Evolutionary conservation across 2,888 invertebrate species (phyloP).

Genomic region (Dynastes tityus): DNA sequence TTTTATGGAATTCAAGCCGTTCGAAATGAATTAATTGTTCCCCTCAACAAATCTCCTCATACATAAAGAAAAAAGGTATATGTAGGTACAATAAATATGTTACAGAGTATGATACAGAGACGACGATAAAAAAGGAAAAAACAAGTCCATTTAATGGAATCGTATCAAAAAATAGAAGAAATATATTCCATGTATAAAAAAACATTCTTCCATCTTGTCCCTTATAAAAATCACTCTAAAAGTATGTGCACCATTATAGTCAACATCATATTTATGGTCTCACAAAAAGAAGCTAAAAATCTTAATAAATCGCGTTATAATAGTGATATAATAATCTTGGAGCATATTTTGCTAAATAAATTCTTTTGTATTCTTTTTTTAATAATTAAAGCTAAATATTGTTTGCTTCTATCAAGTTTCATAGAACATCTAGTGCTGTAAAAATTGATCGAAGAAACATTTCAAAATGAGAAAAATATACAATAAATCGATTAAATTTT

Average conservation of each 20-base stretch:
- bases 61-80: constrained; percentile 55
- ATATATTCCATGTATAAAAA: not conserved
- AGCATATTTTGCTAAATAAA: constrained; percentile 37
- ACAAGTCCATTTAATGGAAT: constrained; percentile 25
- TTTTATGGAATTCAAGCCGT: constrained; percentile 60
- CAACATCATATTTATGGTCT: not conserved
- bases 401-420: constrained; percentile 18
- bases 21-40: constrained; percentile 60
- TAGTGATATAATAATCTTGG: constrained; percentile 21
- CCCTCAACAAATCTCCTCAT: constrained; percentile 58
- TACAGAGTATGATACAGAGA: constrained; percentile 43
- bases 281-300: constrained; percentile 8
- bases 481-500: constrained; percentile 35
- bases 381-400: constrained; percentile 53
- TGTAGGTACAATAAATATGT: constrained; percentile 18
- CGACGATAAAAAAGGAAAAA: constrained; percentile 43
- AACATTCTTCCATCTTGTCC: constrained; percentile 1
- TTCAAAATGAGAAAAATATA: constrained; percentile 37
- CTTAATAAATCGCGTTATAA: constrained; percentile 24
- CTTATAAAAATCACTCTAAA: not conserved
- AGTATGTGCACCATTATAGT: constrained; percentile 12
- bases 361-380: constrained; percentile 22
- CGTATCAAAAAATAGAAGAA: constrained; percentile 38
- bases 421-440: not conserved
- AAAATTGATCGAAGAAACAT: constrained; percentile 42